Base-by-base conservation (phyloP, 2,797 vertebrate genomes). In the Diceros bicornis region DNA sequence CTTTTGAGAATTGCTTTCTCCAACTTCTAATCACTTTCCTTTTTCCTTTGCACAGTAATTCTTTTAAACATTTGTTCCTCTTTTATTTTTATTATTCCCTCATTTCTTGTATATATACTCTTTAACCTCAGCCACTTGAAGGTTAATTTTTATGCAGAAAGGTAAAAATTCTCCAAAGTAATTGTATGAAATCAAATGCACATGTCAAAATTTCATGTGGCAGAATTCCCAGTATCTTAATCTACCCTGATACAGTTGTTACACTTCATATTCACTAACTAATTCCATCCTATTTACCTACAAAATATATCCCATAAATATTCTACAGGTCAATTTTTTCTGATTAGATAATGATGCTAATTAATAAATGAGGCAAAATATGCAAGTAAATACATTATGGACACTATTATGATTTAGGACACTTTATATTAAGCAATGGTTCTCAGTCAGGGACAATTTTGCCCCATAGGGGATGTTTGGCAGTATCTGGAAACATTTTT, bases 1-100 rank as follows among this genome's bases (percentile, higher is more conserved):
- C 4, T 82, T 89, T 96, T 86, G 50, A 89, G 14, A 97, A 86
- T 68, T 89, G 37, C 32, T 83, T 91, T 93, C 12, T 32, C 29
- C 13, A 82, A 59, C 44, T 66, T 93, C 12, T 4, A 57, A 8
- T 78, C 14, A n/a, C 78, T 90, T 77, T 44, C 6, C 8, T 92
- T 82, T 90, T 77, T 44, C 6, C 8, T 92, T 91, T 68, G 12
- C 57, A 78, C 10, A 59, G 20, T n/a, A 85, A 77, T 89, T 85
- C 21, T 59, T 94, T 78, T 17, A 50, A 94, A 88, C 7, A 23
- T 12, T 64, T 57, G 9, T 44, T 77, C 55, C 34, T 75, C 23
- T 91, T 89, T 71, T 34, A 85, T 66, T 87, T 66, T 25, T 71
- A 44, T 27, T 68, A 9, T 47, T 91, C 2, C 32, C 17, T 95